Evolutionary conservation across 2,113 vertebrate species (phyloP), one percentile per base, ranked within the genome.

Genomic region (Macrotus californicus): DNA sequence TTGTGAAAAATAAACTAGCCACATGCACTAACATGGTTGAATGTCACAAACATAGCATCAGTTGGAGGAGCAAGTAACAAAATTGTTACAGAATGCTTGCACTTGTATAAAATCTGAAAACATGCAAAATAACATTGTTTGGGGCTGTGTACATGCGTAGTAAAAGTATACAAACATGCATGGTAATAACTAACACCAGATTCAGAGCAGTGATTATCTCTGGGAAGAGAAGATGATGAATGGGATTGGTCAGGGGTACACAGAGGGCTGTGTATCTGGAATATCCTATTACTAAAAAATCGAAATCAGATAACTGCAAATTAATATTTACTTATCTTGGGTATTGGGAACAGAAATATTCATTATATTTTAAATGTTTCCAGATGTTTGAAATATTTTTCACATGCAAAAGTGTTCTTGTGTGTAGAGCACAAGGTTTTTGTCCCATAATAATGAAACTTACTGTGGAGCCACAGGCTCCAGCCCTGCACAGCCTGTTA

Each of bases 381-480:
- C 46, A 81, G 48, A 86, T 83, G 29, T 89, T 93, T 93, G 66
- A 95, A 92, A 75, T 95, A 83, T 94, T 96, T 96, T 79, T 96
- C 46, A 94, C n/a, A 86, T 76, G 66, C 16, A 88, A 89, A 73
- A 48, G 73, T 64, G 89, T 93, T 96, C 48, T 93, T 97, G 43
- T 89, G 95, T 95, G 77, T 93, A 89, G 89, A 96, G 80, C 87
- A 89, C 52, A 76, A 56, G 29, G 48, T 67, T 94, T 94, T 94
- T 95, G 54, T 83, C 54, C 46, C 16, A 1, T 89, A 79, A 72
- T 87, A 90, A 69, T 81, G 81, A 73, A 89, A 64, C 19, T 83
- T 79, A 39, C 52, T 54, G 22, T n/a, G n/a, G n/a, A n/a, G n/a
- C n/a, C n/a, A n/a, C 43, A 93, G 87, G 54, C 26, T 94, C n/a